phyloP scores from a whole-genome alignment of 1,140 invertebrate genomes.

The Heterodera carotae region DNA sequence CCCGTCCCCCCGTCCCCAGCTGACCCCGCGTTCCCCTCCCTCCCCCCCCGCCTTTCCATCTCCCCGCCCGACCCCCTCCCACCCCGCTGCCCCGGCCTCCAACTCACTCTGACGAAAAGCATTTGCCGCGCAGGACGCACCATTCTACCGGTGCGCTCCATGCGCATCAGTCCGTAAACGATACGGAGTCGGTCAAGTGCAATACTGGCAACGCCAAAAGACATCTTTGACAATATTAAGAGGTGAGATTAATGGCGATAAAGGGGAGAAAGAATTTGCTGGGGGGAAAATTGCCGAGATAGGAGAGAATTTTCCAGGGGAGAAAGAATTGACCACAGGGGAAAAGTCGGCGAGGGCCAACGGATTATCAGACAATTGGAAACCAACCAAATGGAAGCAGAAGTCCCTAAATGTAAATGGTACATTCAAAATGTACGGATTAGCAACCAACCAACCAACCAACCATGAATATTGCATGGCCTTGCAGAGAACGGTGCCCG shows the following conservation, averaged over 20 bases:
- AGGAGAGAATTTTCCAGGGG: too few relatives aligned
- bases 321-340: too few relatives aligned
- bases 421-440: neutral
- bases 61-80: too few relatives aligned
- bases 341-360: too few relatives aligned
- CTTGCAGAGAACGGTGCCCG: slow-evolving; percentile 48
- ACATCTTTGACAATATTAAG: slow-evolving; percentile 47
- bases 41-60: too few relatives aligned
- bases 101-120: slow-evolving; percentile 47
- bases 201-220: slow-evolving; percentile 53
- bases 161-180: slow-evolving; percentile 52
- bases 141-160: slow-evolving; percentile 44
- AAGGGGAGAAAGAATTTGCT: neutral
- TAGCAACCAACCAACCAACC: neutral
- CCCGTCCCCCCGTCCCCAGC: too few relatives aligned
- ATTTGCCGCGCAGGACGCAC: slow-evolving; percentile 35
- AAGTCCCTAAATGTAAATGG: slow-evolving; percentile 46
- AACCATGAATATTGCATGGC: slow-evolving; percentile 54
- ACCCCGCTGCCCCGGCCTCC: slow-evolving; percentile 1
- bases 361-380: too few relatives aligned
- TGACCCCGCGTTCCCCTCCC: too few relatives aligned
- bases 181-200: slow-evolving; percentile 54
- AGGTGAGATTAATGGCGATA: neutral
- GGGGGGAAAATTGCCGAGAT: neutral
- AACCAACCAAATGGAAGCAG: slow-evolving; percentile 46